Conservation (phyloP, 2,888 invertebrate genomes). For the Hoplodrina blanda region DNA sequence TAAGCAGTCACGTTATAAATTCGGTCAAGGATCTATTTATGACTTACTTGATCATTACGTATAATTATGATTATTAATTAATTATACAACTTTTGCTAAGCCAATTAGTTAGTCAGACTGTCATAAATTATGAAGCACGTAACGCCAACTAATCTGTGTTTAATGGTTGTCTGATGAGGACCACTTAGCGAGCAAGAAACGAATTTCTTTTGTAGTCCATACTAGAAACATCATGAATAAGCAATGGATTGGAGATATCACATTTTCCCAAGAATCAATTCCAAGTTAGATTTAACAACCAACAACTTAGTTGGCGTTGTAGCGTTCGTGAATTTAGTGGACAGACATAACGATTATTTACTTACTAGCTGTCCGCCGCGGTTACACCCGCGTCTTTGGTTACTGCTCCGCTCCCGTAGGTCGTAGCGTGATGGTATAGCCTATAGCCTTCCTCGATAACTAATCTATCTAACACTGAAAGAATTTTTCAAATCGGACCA, state of each 20-base stretch:
- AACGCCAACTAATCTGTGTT: conserved; percentile 14
- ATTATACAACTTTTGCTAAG: conserved; percentile 20
- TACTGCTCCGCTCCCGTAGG: too few species aligned
- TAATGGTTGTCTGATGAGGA: conserved; percentile 16
- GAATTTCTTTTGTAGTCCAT: conserved; percentile 34
- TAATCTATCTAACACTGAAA: too few species aligned
- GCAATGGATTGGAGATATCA: conserved; percentile 43
- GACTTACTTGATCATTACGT: conserved; percentile 6
- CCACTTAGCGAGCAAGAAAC: conserved; percentile 34
- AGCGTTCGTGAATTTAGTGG: neutral
- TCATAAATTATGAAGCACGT: conserved; percentile 22
- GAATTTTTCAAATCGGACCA: too few species aligned
- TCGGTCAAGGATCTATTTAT: conserved; percentile 38
- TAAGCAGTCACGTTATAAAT: conserved; percentile 16
- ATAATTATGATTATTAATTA: conserved; percentile 22
- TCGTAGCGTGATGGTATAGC: too few species aligned
- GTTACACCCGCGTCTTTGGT: too few species aligned
- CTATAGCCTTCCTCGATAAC: too few species aligned
- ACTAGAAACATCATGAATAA: conserved; percentile 58
- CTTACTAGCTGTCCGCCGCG: too few species aligned
- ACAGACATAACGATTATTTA: neutral
- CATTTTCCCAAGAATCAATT: conserved; percentile 44
- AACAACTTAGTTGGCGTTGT: conserved; percentile 4
- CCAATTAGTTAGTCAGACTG: conserved; percentile 17
- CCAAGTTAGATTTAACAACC: conserved; percentile 15